Percentiles rank a stretch among this genome's conserved stretches.
Evolutionary conservation across 2,113 vertebrate genomes (phyloP).

Genomic region (Muntiacus reevesi): DNA sequence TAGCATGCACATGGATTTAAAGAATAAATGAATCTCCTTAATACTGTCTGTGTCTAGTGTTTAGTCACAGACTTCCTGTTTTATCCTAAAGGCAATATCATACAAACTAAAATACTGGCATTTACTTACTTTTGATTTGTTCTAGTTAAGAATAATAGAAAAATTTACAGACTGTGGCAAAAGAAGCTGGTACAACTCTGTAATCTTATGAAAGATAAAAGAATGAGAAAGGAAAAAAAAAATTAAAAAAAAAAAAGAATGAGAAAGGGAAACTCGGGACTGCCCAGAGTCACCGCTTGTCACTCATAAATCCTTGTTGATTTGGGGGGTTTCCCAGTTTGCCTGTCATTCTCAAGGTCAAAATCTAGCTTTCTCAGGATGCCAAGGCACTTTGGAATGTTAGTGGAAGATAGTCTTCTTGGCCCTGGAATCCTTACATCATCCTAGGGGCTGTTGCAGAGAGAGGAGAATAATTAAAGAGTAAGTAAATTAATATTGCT

Average conservation of each 20-base stretch:
- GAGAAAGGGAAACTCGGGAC: neutral
- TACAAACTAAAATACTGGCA: neutral
- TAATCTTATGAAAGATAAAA: neutral
- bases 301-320: neutral
- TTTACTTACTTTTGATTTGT: neutral
- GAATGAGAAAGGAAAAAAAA: neutral
- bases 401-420: neutral
- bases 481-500: neutral
- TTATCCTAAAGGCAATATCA: neutral
- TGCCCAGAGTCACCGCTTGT: neutral
- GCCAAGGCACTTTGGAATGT: neutral
- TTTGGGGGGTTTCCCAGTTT: neutral
- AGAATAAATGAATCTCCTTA: neutral
- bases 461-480: neutral
- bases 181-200: neutral
- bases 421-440: neutral
- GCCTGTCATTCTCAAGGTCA: neutral
- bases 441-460: neutral
- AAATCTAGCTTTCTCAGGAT: neutral
- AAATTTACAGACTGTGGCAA: neutral
- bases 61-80: neutral
- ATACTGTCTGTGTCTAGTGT: neutral
- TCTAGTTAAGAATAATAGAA: neutral
- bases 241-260: too few species aligned
- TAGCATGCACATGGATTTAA: neutral